These are phyloP conservation scores for Melitaea cinxia DNA, from an alignment of 1,140 invertebrate genomes.

Conservation along the genomic window DNA sequence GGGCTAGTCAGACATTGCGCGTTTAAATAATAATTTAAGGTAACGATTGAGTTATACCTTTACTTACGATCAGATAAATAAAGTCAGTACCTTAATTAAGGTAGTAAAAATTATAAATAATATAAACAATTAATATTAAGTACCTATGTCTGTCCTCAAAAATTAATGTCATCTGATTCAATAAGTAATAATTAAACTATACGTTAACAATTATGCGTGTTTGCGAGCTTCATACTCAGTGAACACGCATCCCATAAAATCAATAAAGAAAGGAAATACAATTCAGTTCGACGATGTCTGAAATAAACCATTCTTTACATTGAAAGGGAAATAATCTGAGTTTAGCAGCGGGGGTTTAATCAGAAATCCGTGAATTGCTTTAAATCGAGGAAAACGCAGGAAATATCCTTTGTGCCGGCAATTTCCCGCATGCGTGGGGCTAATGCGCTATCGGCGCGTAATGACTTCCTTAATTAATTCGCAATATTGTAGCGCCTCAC, in stretches of 20 bases:
- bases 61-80: too few species aligned
- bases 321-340: conserved; percentile 79
- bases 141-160: too few species aligned
- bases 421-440: conserved; percentile 75
- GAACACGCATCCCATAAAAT: conserved; percentile 52
- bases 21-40: too few species aligned
- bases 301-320: conserved; percentile 78
- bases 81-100: too few species aligned
- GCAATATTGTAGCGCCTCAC: conserved; percentile 60
- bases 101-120: too few species aligned
- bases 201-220: background rate
- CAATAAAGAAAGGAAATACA: conserved; percentile 71
- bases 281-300: conserved; percentile 76
- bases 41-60: too few species aligned
- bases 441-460: conserved; percentile 75
- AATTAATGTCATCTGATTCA: too few species aligned
- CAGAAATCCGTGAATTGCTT: conserved; percentile 79
- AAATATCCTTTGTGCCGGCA: conserved; percentile 77
- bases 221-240: conserved; percentile 1
- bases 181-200: background rate
- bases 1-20: too few species aligned
- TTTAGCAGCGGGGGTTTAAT: conserved; percentile 77
- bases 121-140: too few species aligned
- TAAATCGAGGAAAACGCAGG: conserved; percentile 80
- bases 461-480: conserved; percentile 82